A percentile compares a stretch with the other conserved stretches of the same genome.
phyloP scores from a whole-genome alignment of 2,888 invertebrate species.

The Gastrophysa polygoni region DNA sequence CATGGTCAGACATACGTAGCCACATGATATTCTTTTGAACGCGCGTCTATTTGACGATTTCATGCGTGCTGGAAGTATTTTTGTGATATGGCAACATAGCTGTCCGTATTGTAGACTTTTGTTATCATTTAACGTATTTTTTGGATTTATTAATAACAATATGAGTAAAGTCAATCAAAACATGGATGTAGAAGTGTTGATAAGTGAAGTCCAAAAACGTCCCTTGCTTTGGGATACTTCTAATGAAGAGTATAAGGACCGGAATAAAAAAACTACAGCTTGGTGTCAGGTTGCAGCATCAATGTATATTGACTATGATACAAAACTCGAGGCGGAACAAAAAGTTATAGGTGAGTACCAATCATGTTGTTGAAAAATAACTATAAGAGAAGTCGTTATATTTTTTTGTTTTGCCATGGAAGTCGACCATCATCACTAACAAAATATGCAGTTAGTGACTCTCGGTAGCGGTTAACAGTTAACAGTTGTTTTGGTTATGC shows the following conservation, averaged over 20 bases:
- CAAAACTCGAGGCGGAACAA: slow-evolving; percentile 14
- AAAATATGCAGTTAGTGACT: slow-evolving; percentile 11
- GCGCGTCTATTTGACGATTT: too few species aligned
- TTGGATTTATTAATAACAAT: too few species aligned
- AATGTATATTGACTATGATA: not conserved
- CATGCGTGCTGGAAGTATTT: too few species aligned
- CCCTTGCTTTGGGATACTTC: slow-evolving; percentile 11
- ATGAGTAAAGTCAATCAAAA: too few species aligned
- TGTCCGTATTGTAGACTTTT: too few species aligned
- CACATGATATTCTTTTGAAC: too few species aligned
- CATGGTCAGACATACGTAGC: too few species aligned
- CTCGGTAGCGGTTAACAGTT: slow-evolving; percentile 4
- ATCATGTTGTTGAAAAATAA: too few species aligned
- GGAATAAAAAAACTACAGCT: slow-evolving; percentile 10
- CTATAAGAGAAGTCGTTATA: not conserved
- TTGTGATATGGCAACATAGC: too few species aligned
- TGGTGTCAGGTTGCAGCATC: too few species aligned
- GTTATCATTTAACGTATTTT: too few species aligned
- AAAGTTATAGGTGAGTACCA: slow-evolving; percentile 5
- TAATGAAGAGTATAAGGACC: slow-evolving; percentile 9
- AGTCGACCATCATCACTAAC: slow-evolving; percentile 11
- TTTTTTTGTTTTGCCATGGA: slow-evolving; percentile 12
- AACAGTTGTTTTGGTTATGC: slow-evolving; percentile 1
- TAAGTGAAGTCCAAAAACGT: slow-evolving; percentile 7
- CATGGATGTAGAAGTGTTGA: slow-evolving; percentile 6